A percentile compares a stretch with the other conserved stretches of the same genome.
These are phyloP conservation scores for Mirounga angustirostris DNA, from an alignment of 2,113 vertebrate genomes.

Conservation along the genomic window DNA sequence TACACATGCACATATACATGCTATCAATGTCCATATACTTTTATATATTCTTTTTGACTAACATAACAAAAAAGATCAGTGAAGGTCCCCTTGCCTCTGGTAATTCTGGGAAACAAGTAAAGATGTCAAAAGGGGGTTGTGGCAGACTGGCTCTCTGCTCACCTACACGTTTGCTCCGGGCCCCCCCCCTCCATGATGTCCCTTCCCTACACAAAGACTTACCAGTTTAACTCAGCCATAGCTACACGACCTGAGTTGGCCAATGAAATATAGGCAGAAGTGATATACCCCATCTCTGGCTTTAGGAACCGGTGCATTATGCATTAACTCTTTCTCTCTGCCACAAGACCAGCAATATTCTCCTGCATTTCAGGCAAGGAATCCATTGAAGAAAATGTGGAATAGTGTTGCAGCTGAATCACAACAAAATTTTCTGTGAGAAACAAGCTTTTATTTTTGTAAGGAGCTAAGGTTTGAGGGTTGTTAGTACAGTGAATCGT, in stretches of 20 bases:
- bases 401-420: not conserved
- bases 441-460: not conserved
- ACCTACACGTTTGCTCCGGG: not conserved
- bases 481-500: not conserved
- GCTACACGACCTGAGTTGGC: not conserved
- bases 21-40: not conserved
- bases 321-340: not conserved
- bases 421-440: not conserved
- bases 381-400: not conserved
- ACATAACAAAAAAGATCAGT: not conserved
- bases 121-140: not conserved
- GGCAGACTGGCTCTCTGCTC: not conserved
- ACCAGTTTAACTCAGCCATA: not conserved
- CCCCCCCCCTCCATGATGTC: not conserved
- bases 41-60: not conserved
- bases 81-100: not conserved
- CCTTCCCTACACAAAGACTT: not conserved
- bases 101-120: not conserved
- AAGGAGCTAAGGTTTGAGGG: not conserved
- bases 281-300: not conserved
- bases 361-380: not conserved
- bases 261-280: not conserved
- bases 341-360: not conserved
- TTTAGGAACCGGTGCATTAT: not conserved
- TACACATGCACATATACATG: not conserved